Conservation (phyloP, 2,113 vertebrate genomes). For the Periophthalmus modestus region DNA sequence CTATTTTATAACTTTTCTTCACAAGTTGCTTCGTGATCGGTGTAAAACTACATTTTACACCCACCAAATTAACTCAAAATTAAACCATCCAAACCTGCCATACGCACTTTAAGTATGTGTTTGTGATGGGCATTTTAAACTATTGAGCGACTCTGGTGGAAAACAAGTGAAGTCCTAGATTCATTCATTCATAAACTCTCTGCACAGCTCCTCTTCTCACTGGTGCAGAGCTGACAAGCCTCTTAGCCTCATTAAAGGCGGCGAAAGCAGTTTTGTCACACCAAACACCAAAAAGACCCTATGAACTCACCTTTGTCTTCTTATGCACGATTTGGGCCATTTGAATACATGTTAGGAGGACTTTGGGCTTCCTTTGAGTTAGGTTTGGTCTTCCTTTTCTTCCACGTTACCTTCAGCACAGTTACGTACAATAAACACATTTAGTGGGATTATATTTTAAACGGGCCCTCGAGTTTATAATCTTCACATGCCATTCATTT, state of each 20-base stretch:
- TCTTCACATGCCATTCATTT: not conserved
- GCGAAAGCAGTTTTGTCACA: not conserved
- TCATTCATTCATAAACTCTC: constrained; percentile 2
- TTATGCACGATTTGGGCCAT: not conserved
- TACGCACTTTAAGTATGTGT: not conserved
- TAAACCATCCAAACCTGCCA: too few species aligned
- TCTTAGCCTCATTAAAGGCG: constrained; percentile 4
- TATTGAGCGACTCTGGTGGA: constrained; percentile 42
- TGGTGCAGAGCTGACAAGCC: constrained; percentile 27
- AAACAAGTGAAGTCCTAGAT: constrained; percentile 18
- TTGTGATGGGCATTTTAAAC: constrained; percentile 4
- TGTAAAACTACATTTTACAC: too few species aligned
- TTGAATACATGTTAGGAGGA: not conserved
- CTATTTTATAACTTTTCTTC: too few species aligned
- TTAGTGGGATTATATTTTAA: not conserved
- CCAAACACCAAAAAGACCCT: not conserved
- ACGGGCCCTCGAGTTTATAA: not conserved
- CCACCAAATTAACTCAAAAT: too few species aligned
- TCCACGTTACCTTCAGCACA: constrained; percentile 10
- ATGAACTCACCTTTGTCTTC: not conserved
- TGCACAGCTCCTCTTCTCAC: constrained; percentile 14
- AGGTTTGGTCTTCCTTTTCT: constrained; percentile 18
- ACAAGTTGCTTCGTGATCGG: too few species aligned
- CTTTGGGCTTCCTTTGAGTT: not conserved
- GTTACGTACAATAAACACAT: not conserved